Base-by-base conservation (phyloP, 2,113 vertebrate species). In the Peromyscus maniculatus region DNA sequence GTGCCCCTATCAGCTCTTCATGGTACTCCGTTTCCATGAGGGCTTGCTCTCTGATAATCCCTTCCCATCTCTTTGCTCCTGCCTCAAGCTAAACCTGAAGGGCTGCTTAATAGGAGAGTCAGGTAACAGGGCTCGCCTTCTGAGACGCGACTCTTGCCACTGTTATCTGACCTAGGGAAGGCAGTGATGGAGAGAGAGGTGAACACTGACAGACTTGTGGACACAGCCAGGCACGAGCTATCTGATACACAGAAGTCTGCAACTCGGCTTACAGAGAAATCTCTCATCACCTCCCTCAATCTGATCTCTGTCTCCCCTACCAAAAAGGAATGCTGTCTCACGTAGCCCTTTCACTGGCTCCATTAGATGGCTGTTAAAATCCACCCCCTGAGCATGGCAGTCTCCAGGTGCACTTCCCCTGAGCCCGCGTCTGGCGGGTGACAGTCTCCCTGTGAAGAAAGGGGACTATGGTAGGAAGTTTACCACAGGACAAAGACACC, bases 211-310 rank as follows among this genome's bases (percentile, higher is more conserved):
- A 78, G 94, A 94, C 95, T 96, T 97, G 90, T 96, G 91, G 82
- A 95, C 94, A 59, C 94, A 69, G 94, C 83, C 89, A 93, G 96
- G 87, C 97, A 80, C 26, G 31, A 75, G 97, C 78, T 66, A 98
- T 90, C 83, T 94, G 97, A 98, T 96, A 95, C 83, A 31, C 0
- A 43, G 22, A 22, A 84, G 89, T 80, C 91, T 97, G 66, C 87
- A 46, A 7, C 89, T 94, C 74, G 31, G 74, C 93, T 94, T 66
- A 52, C 17, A 46, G 79, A 93, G 87, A 91, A 39, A 80, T 97
- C 97, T 94, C 89, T 98, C 98, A 97, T 95, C 97, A 96, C 97
- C 93, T 97, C 95, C 55, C 31, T 89, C 93, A 96, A 95, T 95
- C 95, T 94, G 87, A 97, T 97, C 95, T 96, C 93, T 69, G 87